Evolutionary conservation across 2,113 vertebrate species (phyloP), one percentile per base, ranked within the genome.

Genomic region (Salvelinus fontinalis): DNA sequence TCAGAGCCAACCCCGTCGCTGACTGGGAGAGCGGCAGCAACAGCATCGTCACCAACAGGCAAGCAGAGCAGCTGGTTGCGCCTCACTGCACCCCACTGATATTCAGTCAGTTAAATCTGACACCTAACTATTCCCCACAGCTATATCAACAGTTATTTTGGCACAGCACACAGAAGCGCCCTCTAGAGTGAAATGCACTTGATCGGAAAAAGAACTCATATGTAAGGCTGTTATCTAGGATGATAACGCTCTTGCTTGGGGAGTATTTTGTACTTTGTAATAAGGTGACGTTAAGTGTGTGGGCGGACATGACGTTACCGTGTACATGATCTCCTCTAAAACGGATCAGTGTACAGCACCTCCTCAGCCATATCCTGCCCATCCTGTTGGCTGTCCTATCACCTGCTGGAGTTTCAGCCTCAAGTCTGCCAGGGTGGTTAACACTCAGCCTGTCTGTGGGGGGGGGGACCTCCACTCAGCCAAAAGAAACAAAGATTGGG

Each of bases 21-120:
- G 98, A 99, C 94, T 99, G 97, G 97, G 98, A 99, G 88, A 99
- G 97, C 5, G 95, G 97, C 57, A 99, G 97, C 92, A 99, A 99
- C 90, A 99, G 98, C 91, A 97, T 99, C 66, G 95, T 98, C 86
- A 99, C 97, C 44, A 99, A 96, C 88, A 97, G 96, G 95, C 94
- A 76, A 80, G 85, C 74, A 86, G 84, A 64, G 86, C 65, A 78
- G 88, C 60, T 34, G 5, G 13, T 54, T 18, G 13, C 16, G 2
- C 49, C 11, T 16, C 49, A 51, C 14, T 16, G 49, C 49, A 13
- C 51, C 51, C 4, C 14, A 54, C 51, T 54, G 51, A 54, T 44
- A 44, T 54, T 18, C 51, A 18, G 14, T 54, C 51, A 16, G 51
- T 18, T 54, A 16, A 18, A 5, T 14, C 39, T 44, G 39, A 44